A percentile compares a stretch with the other conserved stretches of the same genome.
Conservation (phyloP, 2,113 vertebrate species). For the Cryptoleucopteryx plumbea region DNA sequence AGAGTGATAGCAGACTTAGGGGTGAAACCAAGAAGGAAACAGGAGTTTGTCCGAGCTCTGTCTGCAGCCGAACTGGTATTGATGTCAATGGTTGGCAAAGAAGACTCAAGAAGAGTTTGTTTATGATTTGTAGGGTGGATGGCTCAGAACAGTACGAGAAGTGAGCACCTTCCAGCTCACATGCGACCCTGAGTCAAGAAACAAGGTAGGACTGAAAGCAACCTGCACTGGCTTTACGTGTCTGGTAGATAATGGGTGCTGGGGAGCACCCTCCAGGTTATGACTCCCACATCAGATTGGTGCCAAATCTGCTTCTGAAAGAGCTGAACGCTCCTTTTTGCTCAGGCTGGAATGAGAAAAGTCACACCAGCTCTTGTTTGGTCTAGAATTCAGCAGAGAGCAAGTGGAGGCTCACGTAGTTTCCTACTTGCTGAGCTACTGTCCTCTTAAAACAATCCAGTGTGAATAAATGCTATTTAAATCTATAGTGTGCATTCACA, state of each 20-base stretch:
- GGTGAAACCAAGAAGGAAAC: neutral
- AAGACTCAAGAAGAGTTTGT: neutral
- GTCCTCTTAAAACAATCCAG: neutral
- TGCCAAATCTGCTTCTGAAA: neutral
- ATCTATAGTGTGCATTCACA: conserved; percentile 2
- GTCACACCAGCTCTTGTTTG: neutral
- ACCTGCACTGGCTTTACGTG: accelerated
- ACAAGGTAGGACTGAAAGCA: neutral
- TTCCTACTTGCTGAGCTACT: neutral
- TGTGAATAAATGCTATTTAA: neutral
- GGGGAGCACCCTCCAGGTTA: neutral
- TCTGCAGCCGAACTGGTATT: neutral
- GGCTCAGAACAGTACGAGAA: neutral
- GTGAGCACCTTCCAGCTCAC: neutral
- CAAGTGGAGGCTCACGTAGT: neutral
- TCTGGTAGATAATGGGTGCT: neutral
- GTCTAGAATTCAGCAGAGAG: neutral
- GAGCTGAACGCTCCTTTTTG: neutral
- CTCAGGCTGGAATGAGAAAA: neutral
- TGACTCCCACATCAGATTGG: neutral
- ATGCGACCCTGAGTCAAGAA: neutral
- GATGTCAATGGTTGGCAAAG: neutral
- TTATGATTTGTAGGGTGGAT: neutral
- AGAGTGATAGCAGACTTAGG: neutral
- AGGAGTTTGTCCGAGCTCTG: neutral